Evolutionary conservation across 2,113 vertebrate species (phyloP).

Genomic region (Thamnaconus septentrionalis): DNA sequence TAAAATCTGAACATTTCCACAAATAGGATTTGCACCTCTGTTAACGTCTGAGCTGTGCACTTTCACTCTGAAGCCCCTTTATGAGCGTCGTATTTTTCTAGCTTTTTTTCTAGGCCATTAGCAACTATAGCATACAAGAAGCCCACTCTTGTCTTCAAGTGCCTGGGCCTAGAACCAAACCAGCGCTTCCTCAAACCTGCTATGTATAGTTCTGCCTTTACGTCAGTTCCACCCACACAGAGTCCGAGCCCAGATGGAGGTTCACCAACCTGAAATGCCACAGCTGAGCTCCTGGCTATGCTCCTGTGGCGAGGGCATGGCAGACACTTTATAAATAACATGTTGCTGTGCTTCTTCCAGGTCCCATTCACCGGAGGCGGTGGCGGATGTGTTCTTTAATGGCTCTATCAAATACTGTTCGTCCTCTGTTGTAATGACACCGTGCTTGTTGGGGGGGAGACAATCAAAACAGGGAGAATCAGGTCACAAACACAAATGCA

Average conservation of each 20-base stretch:
- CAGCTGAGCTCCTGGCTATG: conserved; percentile 87
- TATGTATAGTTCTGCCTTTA: conserved; percentile 71
- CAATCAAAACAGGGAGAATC: neutral
- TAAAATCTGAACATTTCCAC: conserved; percentile 29
- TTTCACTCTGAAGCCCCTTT: conserved; percentile 34
- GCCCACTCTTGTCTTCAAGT: conserved; percentile 56
- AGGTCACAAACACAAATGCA: conserved; percentile 39
- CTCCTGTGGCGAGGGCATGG: conserved; percentile 83
- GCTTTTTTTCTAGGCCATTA: conserved; percentile 53
- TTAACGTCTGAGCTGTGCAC: conserved; percentile 30
- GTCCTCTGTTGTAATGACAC: conserved; percentile 97
- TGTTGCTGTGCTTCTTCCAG: conserved; percentile 92
- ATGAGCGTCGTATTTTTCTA: conserved; percentile 35
- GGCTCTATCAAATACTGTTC: conserved; percentile 99
- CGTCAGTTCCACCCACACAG: conserved; percentile 71
- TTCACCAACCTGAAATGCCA: conserved; percentile 91
- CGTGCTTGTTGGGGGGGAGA: conserved; percentile 82
- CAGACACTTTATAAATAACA: conserved; percentile 98
- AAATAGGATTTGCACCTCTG: conserved; percentile 36
- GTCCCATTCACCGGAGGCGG: conserved; percentile 84
- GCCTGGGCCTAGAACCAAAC: conserved; percentile 71
- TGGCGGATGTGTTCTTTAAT: conserved; percentile 87
- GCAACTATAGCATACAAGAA: conserved; percentile 52
- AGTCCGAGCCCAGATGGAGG: conserved; percentile 54
- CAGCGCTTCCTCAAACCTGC: conserved; percentile 70